Base-by-base conservation (phyloP, 1,140 invertebrate species). In the Probaryconus sp. region DNA sequence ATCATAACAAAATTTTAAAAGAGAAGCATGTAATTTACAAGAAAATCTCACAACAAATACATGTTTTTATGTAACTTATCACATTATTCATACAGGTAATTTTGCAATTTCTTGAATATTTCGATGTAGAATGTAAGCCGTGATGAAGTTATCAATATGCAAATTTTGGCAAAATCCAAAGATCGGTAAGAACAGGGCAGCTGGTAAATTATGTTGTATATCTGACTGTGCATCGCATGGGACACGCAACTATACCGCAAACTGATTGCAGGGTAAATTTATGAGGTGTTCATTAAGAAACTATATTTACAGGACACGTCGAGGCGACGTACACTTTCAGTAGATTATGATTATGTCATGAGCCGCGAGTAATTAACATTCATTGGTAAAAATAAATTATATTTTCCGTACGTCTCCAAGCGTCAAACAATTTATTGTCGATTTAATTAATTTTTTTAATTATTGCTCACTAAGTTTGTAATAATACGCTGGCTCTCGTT, bases 261-360 rank as follows among this genome's bases (percentile, higher is more conserved):
- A 74, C 64, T 74, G 71, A 74, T 75, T 75, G 72, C 72, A 69
- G 72, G 60, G 64, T 65, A 47, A 65, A 69, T 75, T 69, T 75
- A 75, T 75, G 72, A 75, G 72, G 64, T 75, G 72, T 75, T 75
- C 72, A 69, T 75, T 75, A 69, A 75, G 72, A 64, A 75, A 69
- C 72, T 60, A 65, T 75, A 75, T 64, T 75, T 75, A 75, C 71
- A 64, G 71, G 71, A 75, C 71, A 69, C 71, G 58, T 75, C 50
- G 64, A 69, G 64, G 64, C 64, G 71, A 68, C 63, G 71, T 65
- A 48, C 58, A 55, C 65, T 51, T 75, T 69, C 65, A 63, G 63
- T 75, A 55, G 72, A 65, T 68, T 58, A 75, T 75, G 58, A 75
- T 75, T 75, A 75, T 69, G 72, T 75, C 56, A 75, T 42, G 58